Evolutionary conservation across 2,888 invertebrate species (phyloP).

Genomic region (Spatulosminthurus flaviceps): DNA sequence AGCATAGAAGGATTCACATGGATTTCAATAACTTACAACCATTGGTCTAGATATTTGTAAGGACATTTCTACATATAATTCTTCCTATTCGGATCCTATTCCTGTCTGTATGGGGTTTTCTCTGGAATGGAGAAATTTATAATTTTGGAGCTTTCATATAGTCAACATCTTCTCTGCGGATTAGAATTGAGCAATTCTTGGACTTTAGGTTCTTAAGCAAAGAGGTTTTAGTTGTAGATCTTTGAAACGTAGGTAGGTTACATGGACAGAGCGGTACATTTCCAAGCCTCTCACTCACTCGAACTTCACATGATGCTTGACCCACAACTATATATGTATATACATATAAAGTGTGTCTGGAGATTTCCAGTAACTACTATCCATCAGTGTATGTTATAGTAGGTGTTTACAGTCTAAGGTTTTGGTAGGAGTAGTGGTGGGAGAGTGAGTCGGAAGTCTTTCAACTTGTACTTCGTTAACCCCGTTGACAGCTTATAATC

Average conservation of each 20-base stretch:
- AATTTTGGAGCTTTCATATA: background rate
- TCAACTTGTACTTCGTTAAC: background rate
- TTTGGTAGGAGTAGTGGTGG: background rate
- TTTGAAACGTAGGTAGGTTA: no score
- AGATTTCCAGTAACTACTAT: no score
- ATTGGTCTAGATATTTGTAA: no score
- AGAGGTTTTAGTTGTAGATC: slow-evolving; percentile 3
- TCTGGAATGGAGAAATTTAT: slow-evolving; percentile 29
- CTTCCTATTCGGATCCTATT: no score
- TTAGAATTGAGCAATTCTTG: background rate
- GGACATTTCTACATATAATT: no score
- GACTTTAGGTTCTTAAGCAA: slow-evolving; percentile 11
- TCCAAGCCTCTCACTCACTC: background rate
- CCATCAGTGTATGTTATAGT: no score
- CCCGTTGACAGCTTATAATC: slow-evolving; percentile 2
- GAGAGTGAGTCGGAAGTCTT: background rate
- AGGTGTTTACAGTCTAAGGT: background rate
- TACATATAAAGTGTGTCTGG: no score
- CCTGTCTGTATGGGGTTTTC: background rate
- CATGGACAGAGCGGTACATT: no score
- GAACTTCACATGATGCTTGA: background rate
- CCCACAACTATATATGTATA: no score
- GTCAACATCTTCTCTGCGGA: slow-evolving; percentile 5
- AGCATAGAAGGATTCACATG: no score
- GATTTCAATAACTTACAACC: no score